Conservation (phyloP, 2,797 vertebrate genomes). For the Microchirus variegatus region DNA sequence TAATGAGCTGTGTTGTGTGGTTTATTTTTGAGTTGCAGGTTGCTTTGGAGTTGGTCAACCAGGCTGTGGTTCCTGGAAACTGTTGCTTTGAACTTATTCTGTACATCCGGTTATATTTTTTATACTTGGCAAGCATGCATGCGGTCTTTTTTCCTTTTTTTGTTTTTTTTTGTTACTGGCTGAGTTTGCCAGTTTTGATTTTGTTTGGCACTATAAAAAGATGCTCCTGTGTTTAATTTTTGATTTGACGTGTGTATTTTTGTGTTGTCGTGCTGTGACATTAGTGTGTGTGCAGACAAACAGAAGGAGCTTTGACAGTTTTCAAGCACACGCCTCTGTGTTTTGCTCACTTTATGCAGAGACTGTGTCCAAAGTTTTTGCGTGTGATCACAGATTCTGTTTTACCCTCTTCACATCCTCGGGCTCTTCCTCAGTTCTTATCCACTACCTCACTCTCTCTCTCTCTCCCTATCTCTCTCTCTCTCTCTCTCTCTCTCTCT, state of each 20-base stretch:
- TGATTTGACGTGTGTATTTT: slow-evolving; percentile 34
- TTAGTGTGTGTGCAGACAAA: slow-evolving; percentile 19
- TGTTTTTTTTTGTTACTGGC: not conserved
- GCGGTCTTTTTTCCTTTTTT: slow-evolving; percentile 16
- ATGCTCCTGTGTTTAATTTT: slow-evolving; percentile 27
- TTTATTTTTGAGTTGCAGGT: slow-evolving; percentile 51
- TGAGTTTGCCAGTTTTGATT: slow-evolving; percentile 32
- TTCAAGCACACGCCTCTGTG: slow-evolving; percentile 30
- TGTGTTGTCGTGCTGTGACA: slow-evolving; percentile 21
- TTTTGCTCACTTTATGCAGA: slow-evolving; percentile 44
- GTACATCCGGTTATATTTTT: slow-evolving; percentile 10
- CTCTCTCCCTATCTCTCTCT: slow-evolving; percentile 11
- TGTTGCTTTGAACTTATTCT: slow-evolving; percentile 47
- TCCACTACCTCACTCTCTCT: slow-evolving; percentile 20
- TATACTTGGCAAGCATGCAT: slow-evolving; percentile 46
- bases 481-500: slow-evolving; percentile 6
- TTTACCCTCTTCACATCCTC: slow-evolving; percentile 48
- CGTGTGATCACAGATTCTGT: slow-evolving; percentile 60
- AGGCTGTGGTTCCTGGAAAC: slow-evolving; percentile 25
- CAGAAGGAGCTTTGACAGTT: slow-evolving; percentile 39
- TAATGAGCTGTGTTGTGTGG: slow-evolving; percentile 44
- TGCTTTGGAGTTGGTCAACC: slow-evolving; percentile 36
- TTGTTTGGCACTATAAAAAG: slow-evolving; percentile 28
- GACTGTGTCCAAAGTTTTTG: slow-evolving; percentile 51
- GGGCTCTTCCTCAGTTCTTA: slow-evolving; percentile 31